Conservation (phyloP, 2,113 vertebrate species). For the Ardeotis arabs region DNA sequence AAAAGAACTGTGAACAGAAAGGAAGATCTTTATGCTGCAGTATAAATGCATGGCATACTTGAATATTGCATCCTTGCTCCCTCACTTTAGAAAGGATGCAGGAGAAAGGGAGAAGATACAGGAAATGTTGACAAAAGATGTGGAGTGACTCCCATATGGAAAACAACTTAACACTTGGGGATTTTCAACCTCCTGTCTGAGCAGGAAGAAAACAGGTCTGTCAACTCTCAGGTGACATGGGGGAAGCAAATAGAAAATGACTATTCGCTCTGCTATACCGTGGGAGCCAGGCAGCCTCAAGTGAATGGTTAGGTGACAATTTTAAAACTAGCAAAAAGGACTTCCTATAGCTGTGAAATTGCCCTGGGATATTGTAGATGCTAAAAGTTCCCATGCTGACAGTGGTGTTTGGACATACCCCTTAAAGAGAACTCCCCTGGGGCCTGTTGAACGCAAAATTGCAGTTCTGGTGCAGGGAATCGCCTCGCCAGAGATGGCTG, state of each 20-base stretch:
- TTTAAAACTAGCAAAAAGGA: not conserved
- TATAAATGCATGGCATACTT: not conserved
- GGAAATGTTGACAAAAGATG: not conserved
- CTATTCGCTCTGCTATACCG: not conserved
- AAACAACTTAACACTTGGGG: not conserved
- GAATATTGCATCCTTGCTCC: not conserved
- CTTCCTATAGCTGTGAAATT: not conserved
- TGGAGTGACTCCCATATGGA: not conserved
- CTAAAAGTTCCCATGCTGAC: not conserved
- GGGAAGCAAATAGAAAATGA: not conserved
- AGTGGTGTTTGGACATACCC: not conserved
- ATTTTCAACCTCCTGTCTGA: not conserved
- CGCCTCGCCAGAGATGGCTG: not conserved
- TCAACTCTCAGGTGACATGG: not conserved
- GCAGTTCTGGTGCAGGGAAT: not conserved
- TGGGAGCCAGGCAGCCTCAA: not conserved
- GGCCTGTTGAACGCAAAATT: not conserved
- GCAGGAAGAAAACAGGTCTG: not conserved
- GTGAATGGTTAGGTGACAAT: not conserved
- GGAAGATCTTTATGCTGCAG: not conserved
- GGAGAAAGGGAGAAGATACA: not conserved
- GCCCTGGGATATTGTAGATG: not conserved
- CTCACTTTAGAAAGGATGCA: not conserved
- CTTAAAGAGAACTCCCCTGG: not conserved
- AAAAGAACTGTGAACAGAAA: not conserved